These are phyloP conservation scores for Corythucha ciliata DNA, from an alignment of 2,888 invertebrate genomes.

Conservation along the genomic window DNA sequence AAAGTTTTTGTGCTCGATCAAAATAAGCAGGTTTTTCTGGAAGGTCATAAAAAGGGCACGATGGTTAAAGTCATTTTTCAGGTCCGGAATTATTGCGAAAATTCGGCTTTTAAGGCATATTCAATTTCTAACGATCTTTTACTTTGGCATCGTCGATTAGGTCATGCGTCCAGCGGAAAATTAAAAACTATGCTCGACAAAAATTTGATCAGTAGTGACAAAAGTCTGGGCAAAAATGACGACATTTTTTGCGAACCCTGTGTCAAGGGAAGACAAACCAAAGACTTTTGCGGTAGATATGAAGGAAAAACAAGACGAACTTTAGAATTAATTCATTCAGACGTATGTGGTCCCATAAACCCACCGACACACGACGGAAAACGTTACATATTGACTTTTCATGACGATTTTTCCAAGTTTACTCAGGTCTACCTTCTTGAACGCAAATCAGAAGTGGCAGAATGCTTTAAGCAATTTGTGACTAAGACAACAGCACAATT, in stretches of 20 bases:
- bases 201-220: no score
- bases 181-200: background rate
- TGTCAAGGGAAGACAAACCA: background rate
- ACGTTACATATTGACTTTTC: constrained; percentile 33
- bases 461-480: constrained; percentile 34
- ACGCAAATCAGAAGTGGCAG: constrained; percentile 35
- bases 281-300: constrained; percentile 1
- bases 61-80: constrained; percentile 4
- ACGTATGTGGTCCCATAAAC: constrained; percentile 34
- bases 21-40: constrained; percentile 6
- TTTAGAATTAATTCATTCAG: constrained; percentile 30
- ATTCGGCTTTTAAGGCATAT: background rate
- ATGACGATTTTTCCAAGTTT: constrained; percentile 37
- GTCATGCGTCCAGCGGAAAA: background rate
- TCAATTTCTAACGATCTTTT: background rate
- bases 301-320: constrained; percentile 19
- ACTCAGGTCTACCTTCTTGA: constrained; percentile 31
- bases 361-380: constrained; percentile 29
- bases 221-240: background rate
- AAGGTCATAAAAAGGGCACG: constrained; percentile 3
- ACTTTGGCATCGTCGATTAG: background rate
- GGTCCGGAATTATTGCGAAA: background rate
- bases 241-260: constrained; percentile 7
- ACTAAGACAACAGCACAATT: constrained; percentile 35
- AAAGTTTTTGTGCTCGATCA: background rate